Conservation (phyloP, 2,797 vertebrate genomes). For the Squalus acanthias region DNA sequence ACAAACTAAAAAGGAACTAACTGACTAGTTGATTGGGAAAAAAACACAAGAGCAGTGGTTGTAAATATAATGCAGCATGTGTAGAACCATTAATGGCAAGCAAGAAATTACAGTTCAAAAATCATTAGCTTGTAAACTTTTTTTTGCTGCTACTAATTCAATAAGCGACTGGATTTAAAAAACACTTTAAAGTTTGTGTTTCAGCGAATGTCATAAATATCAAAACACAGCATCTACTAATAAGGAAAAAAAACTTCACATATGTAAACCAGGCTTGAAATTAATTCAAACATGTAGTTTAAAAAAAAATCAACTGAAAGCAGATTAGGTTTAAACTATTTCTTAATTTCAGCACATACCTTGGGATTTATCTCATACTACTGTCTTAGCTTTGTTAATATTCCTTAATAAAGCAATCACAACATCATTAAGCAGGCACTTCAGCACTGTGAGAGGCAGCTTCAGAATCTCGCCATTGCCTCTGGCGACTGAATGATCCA, state of each 20-base stretch:
- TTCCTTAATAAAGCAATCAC: not conserved
- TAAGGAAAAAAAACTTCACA: not conserved
- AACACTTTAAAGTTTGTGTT: not conserved
- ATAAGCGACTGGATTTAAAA: not conserved
- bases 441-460: not conserved
- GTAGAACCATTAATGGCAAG: not conserved
- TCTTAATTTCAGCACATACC: not conserved
- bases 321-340: not conserved
- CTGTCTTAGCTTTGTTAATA: slow-evolving; percentile 2
- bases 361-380: not conserved
- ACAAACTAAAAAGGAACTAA: not conserved
- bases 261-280: not conserved
- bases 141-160: not conserved
- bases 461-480: not conserved
- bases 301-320: not conserved
- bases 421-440: not conserved
- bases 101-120: not conserved
- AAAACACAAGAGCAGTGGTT: not conserved
- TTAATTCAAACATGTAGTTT: not conserved
- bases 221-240: not conserved
- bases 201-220: not conserved
- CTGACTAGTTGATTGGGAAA: no score
- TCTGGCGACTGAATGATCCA: not conserved
- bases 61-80: not conserved
- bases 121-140: not conserved